Evolutionary conservation across 2,888 invertebrate species (phyloP).

Genomic region (Ceratothoa steindachneri): DNA sequence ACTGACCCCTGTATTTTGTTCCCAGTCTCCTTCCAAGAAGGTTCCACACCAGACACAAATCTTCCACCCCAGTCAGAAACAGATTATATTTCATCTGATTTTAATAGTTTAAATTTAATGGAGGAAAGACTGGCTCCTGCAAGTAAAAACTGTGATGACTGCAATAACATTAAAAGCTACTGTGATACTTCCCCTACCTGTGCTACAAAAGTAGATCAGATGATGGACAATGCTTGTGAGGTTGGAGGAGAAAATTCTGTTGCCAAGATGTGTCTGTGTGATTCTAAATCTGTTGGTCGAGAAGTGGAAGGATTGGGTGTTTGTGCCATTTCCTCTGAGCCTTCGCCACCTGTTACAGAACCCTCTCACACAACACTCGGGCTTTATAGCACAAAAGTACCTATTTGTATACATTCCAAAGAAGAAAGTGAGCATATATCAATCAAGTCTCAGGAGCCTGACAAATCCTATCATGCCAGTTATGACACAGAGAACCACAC

Average conservation of each 20-base stretch:
- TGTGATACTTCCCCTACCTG: not conserved
- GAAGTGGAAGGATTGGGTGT: not conserved
- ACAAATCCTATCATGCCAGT: no score
- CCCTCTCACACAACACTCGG: no score
- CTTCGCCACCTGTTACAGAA: no score
- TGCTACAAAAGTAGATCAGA: no score
- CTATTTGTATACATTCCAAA: no score
- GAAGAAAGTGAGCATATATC: no score
- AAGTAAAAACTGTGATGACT: not conserved
- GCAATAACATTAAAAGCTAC: not conserved
- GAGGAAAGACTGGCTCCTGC: not conserved
- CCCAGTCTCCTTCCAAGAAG: slow-evolving; percentile 3
- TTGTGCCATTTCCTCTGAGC: not conserved
- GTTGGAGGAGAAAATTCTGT: slow-evolving; percentile 63
- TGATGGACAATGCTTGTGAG: no score
- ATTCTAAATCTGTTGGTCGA: no score
- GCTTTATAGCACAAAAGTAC: no score
- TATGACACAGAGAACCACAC: no score
- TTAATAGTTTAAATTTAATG: not conserved
- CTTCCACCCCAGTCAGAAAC: not conserved
- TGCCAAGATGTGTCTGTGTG: no score
- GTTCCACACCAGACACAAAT: not conserved
- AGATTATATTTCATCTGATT: not conserved
- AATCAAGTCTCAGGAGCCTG: no score
- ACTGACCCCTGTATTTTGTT: slow-evolving; percentile 16